A percentile compares a stretch with the other conserved stretches of the same genome.
Conservation (phyloP, 2,113 vertebrate genomes). For the Sapajus apella region DNA sequence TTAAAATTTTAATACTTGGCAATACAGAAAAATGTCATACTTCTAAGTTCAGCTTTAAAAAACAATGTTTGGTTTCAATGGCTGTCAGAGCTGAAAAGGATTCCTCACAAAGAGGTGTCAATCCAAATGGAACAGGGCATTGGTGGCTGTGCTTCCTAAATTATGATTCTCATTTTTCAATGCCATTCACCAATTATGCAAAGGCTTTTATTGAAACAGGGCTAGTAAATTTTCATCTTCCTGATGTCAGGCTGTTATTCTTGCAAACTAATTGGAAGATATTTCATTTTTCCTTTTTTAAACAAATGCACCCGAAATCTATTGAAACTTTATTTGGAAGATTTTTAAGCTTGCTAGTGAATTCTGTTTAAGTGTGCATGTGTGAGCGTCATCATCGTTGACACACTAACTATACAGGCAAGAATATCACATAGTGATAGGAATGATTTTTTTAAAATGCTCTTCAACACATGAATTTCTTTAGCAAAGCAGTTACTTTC, state of each 20-base stretch:
- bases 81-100: not conserved
- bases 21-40: not conserved
- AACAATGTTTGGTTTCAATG: not conserved
- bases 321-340: conserved; percentile 8
- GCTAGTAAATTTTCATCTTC: conserved; percentile 61
- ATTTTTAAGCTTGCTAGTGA: not conserved
- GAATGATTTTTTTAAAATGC: not conserved
- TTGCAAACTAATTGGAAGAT: conserved; percentile 64
- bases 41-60: not conserved
- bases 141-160: not conserved
- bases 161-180: conserved; percentile 37
- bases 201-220: conserved; percentile 54
- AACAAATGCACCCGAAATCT: conserved; percentile 49
- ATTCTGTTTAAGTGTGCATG: not conserved
- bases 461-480: not conserved
- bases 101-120: not conserved
- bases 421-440: not conserved
- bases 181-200: conserved; percentile 45
- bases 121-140: not conserved
- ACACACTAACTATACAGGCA: not conserved
- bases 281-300: conserved; percentile 66
- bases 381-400: not conserved
- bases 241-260: conserved; percentile 53
- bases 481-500: conserved; percentile 28
- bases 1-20: not conserved